Base-by-base conservation (phyloP, 2,797 vertebrate genomes). In the Cygnus olor region DNA sequence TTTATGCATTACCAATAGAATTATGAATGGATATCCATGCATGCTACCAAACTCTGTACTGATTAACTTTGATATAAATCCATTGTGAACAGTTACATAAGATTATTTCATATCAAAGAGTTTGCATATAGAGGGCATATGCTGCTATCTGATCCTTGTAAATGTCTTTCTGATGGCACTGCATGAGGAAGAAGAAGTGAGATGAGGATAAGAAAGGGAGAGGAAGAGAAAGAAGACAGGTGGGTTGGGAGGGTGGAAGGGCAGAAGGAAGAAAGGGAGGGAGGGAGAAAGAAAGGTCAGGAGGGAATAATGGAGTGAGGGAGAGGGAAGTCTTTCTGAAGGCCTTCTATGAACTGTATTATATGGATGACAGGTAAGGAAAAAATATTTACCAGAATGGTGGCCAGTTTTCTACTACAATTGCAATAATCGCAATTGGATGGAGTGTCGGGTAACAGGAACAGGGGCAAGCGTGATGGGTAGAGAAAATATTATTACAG, bases 391-490 rank as follows among this genome's bases (percentile, higher is more conserved):
- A 24, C 10, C 10, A 36, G 10, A 38, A 5, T 28, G 13, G 4
- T 64, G 20, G 10, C 12, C 73, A 28, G 2, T 53, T 81, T 89
- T 70, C 42, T 84, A 38, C 42, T 9, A 21, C 6, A 54, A 38
- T 16, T 73, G 18, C 18, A 63, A 7, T 3, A 40, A 42, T 72
- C 84, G 12, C 40, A 51, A 14, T 10, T 10, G 19, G 30, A 9
- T 30, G 25, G 15, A 38, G 10, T 10, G 25, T 8, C 36, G 65
- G 18, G 15, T 63, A 44, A 71, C 21, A 16, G 3, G 7, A 4
- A n/a, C 58, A 4, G 3, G 3, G 11, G 2, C 49, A 6, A 54
- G 7, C 4, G 2, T n/a, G 5, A 64, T 34, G 11, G 2, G 8
- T 18, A 47, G 11, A 10, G 2, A 74, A 63, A 49, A 76, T 10